Percentiles rank a stretch among this genome's conserved stretches.
Evolutionary conservation across 2,888 invertebrate species (phyloP).

Genomic region (Hartigia nigra): DNA sequence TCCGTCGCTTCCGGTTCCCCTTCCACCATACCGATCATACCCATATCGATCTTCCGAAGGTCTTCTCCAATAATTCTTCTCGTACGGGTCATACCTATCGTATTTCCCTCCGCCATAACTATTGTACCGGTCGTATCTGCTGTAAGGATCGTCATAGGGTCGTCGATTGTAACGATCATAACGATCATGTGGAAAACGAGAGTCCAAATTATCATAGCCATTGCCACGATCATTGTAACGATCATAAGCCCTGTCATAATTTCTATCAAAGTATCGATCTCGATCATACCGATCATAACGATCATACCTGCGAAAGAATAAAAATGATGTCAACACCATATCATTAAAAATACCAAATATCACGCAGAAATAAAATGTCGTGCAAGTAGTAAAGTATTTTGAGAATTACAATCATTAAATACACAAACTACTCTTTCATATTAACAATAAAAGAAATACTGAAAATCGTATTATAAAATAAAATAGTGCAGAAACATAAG

Average conservation of each 20-base stretch:
- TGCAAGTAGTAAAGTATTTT: neutral
- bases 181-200: conserved; percentile 43
- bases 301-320: conserved; percentile 34
- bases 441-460: neutral
- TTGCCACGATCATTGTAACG: conserved; percentile 44
- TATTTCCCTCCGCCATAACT: conserved; percentile 18
- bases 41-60: conserved; percentile 48
- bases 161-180: conserved; percentile 44
- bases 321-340: conserved; percentile 1
- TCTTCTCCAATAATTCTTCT: conserved; percentile 42
- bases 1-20: conserved; percentile 33
- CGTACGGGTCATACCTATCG: conserved; percentile 50
- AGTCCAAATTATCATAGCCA: conserved; percentile 54
- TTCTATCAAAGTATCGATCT: conserved; percentile 28
- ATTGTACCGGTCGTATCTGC: conserved; percentile 46
- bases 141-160: conserved; percentile 43
- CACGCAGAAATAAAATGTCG: neutral
- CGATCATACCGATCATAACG: conserved; percentile 24
- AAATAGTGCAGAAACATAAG: neutral
- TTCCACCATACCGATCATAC: conserved; percentile 24
- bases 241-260: conserved; percentile 47
- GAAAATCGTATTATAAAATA: neutral
- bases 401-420: neutral
- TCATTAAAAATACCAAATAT: neutral
- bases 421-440: neutral